phyloP scores from a whole-genome alignment of 2,888 invertebrate species.

The Bruchidius siliquastri region DNA sequence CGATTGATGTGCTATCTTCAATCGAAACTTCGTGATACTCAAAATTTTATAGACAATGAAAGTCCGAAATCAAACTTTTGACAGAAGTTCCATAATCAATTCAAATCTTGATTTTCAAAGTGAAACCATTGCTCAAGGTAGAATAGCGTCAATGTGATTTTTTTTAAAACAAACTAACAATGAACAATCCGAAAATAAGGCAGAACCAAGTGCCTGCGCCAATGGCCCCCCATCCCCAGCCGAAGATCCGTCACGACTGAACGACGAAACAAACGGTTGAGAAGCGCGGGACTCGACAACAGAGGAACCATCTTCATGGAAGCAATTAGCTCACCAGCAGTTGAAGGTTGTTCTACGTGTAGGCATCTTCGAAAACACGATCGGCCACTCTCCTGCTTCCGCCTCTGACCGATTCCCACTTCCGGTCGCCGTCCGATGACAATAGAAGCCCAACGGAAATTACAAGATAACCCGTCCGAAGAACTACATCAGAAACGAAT shows the following conservation, averaged over 20 bases:
- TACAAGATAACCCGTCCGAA: neutral
- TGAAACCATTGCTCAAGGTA: too few species aligned
- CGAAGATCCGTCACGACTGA: slow-evolving; percentile 14
- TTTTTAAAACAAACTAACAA: too few species aligned
- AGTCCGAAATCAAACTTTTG: too few species aligned
- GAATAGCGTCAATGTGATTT: too few species aligned
- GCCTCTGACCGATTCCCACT: slow-evolving; percentile 26
- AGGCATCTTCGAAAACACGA: slow-evolving; percentile 19
- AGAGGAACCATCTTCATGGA: neutral
- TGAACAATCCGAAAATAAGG: too few species aligned
- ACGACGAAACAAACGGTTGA: slow-evolving; percentile 5
- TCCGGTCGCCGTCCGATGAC: slow-evolving; percentile 27
- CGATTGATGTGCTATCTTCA: too few species aligned
- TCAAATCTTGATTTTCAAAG: too few species aligned
- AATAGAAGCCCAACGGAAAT: slow-evolving; percentile 11
- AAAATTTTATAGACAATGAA: too few species aligned
- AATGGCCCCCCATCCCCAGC: slow-evolving; percentile 6
- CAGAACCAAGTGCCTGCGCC: slow-evolving; percentile 2
- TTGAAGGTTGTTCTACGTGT: slow-evolving; percentile 19
- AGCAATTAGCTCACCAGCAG: slow-evolving; percentile 21
- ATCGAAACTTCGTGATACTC: too few species aligned
- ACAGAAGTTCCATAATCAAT: too few species aligned
- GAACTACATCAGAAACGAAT: neutral
- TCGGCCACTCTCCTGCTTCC: slow-evolving; percentile 29
- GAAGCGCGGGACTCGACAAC: neutral